Evolutionary conservation across 2,113 vertebrate genomes (phyloP).

Genomic region (Archocentrus centrarchus): DNA sequence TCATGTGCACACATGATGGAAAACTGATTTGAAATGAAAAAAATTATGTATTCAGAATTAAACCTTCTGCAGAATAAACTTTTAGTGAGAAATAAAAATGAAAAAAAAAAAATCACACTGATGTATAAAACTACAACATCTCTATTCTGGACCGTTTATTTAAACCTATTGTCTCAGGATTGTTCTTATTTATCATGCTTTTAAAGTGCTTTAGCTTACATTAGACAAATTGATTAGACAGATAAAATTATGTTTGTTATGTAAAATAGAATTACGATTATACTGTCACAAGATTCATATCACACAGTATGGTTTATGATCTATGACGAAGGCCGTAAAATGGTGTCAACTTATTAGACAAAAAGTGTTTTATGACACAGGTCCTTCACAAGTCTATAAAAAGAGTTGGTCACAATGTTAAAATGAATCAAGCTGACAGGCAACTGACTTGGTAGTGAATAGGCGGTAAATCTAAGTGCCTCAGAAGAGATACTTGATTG

Average conservation of each 20-base stretch:
- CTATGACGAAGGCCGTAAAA: slow-evolving; percentile 21
- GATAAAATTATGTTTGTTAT: not conserved
- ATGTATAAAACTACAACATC: not conserved
- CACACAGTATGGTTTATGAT: slow-evolving; percentile 11
- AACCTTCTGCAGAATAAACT: not conserved
- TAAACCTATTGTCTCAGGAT: not conserved
- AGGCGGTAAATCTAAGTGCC: slow-evolving; percentile 33
- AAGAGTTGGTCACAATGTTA: slow-evolving; percentile 40
- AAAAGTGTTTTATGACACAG: slow-evolving; percentile 45
- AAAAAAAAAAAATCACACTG: not conserved
- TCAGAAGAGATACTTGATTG: slow-evolving; percentile 40
- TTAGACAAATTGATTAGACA: not conserved
- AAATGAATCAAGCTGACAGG: slow-evolving; percentile 52
- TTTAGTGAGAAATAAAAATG: not conserved
- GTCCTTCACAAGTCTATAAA: slow-evolving; percentile 46
- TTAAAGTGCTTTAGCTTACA: not conserved
- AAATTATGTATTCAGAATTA: not conserved
- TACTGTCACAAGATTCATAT: not conserved
- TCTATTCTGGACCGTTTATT: not conserved
- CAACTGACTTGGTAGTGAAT: slow-evolving; percentile 30
- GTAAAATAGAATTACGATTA: not conserved
- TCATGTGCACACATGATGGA: not conserved
- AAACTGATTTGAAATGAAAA: not conserved
- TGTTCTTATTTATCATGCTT: not conserved
- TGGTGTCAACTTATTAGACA: slow-evolving; percentile 13